Percentiles rank a stretch among this genome's conserved stretches.
Conservation (phyloP, 1,140 invertebrate species). For the Drosophila littoralis region DNA sequence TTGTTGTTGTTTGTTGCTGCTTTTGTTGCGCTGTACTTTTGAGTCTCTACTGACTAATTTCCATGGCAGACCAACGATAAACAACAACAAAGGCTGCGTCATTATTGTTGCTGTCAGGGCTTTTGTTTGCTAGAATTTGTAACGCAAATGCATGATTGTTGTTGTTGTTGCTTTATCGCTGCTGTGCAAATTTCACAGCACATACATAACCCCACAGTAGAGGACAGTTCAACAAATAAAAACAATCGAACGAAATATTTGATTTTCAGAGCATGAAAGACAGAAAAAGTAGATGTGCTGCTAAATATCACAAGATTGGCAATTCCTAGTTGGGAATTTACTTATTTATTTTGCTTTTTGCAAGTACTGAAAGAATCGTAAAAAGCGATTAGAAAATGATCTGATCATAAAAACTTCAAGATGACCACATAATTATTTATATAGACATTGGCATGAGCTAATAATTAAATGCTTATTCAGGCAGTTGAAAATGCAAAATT, state of each 20-base stretch:
- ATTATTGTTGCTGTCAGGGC: constrained; percentile 61
- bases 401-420: not conserved
- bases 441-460: not conserved
- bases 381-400: not conserved
- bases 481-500: not conserved
- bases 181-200: constrained; percentile 41
- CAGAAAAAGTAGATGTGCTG: not conserved
- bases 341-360: not conserved
- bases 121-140: constrained; percentile 55
- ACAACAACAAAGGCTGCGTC: constrained; percentile 49
- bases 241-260: constrained; percentile 6
- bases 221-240: not conserved
- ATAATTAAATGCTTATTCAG: not conserved
- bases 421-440: constrained; percentile 5
- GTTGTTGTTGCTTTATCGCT: constrained; percentile 34
- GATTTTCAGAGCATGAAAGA: not conserved
- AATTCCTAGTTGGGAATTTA: not conserved
- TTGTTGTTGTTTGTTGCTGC: constrained; percentile 35
- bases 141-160: constrained; percentile 17
- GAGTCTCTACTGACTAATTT: constrained; percentile 70
- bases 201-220: constrained; percentile 7
- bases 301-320: not conserved
- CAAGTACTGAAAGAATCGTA: not conserved
- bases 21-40: constrained; percentile 44
- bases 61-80: constrained; percentile 55